Percentiles rank a stretch among this genome's conserved stretches.
Evolutionary conservation across 92 coral and sea anemone species (phyloP).

Genomic region (Micromussa lordhowensis): DNA sequence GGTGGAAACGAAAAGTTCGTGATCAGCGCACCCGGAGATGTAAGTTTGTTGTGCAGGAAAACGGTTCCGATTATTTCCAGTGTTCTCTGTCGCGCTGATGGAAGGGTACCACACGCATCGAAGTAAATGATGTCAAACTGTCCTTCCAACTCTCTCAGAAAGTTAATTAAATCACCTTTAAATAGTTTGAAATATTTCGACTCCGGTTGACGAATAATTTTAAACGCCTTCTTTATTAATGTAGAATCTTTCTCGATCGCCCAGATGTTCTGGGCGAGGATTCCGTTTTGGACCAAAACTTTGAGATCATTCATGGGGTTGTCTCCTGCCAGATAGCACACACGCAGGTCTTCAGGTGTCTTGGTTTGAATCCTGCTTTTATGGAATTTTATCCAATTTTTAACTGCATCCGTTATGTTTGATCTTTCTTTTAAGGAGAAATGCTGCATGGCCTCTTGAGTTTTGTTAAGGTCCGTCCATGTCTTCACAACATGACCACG

Average conservation of each 20-base stretch:
- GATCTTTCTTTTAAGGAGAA: not conserved
- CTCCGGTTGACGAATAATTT: not conserved
- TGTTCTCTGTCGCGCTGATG: constrained; percentile 40
- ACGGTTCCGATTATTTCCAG: constrained; percentile 48
- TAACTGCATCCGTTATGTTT: not conserved
- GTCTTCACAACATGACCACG: constrained; percentile 36
- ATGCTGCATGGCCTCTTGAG: not conserved
- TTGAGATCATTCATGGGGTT: constrained; percentile 52
- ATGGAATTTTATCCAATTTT: constrained; percentile 25
- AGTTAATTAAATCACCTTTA: constrained; percentile 25
- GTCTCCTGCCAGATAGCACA: constrained; percentile 64
- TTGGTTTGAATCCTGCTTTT: constrained; percentile 25
- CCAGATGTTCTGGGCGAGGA: constrained; percentile 65
- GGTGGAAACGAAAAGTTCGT: constrained; percentile 65
- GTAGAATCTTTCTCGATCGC: constrained; percentile 50
- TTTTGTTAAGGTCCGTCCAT: constrained; percentile 19
- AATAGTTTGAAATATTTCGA: constrained; percentile 40
- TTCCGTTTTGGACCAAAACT: constrained; percentile 46
- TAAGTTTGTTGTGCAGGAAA: constrained; percentile 39
- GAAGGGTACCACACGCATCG: constrained; percentile 66
- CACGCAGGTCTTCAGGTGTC: constrained; percentile 47
- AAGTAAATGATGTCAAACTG: constrained; percentile 66
- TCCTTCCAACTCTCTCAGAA: constrained; percentile 21
- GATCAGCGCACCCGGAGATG: constrained; percentile 62
- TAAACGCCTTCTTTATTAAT: not conserved